Conservation (phyloP, 2,797 vertebrate genomes). For the Caiman crocodilus region DNA sequence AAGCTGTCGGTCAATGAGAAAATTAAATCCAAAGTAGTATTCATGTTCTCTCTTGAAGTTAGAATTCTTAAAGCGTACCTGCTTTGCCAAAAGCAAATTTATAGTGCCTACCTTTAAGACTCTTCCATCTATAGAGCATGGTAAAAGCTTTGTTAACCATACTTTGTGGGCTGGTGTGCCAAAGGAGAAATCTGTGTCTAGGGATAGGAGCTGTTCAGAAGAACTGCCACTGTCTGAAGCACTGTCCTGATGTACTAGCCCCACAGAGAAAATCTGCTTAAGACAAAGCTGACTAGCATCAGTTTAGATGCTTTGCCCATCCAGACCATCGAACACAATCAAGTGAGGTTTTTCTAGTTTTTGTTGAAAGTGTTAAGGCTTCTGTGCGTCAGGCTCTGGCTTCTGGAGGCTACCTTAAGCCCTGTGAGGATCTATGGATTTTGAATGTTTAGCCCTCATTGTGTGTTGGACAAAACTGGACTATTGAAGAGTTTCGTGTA, state of each 20-base stretch:
- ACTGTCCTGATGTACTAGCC: neutral
- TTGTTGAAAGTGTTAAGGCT: neutral
- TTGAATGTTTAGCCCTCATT: neutral
- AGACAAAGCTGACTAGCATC: neutral
- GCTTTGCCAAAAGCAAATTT: neutral
- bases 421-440: rapidly evolving
- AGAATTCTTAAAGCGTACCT: neutral
- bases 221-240: neutral
- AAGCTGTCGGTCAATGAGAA: neutral
- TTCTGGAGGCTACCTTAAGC: neutral
- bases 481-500: rapidly evolving
- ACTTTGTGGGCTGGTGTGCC: too few relatives aligned
- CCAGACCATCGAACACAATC: neutral
- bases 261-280: neutral
- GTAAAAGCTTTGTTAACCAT: neutral
- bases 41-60: neutral
- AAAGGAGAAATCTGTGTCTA: neutral
- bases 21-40: neutral
- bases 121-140: neutral
- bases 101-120: neutral
- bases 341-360: conserved; percentile 14
- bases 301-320: neutral
- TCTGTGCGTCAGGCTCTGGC: neutral
- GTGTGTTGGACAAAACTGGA: neutral
- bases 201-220: neutral